Evolutionary conservation across 1,140 invertebrate genomes (phyloP).

Genomic region (Bombus polaris): DNA sequence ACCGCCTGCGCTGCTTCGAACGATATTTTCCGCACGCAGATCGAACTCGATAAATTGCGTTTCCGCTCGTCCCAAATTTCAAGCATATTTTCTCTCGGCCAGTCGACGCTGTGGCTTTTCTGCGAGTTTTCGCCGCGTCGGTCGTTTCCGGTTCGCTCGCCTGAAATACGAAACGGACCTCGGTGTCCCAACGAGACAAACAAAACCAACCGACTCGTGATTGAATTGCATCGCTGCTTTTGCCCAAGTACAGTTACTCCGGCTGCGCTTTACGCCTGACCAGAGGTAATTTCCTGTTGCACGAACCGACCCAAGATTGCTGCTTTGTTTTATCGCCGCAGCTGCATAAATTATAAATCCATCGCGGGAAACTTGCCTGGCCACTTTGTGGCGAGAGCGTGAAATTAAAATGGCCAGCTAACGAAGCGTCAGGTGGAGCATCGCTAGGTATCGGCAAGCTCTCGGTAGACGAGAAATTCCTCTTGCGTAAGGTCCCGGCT

Average conservation of each 20-base stretch:
- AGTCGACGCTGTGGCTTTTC: neutral
- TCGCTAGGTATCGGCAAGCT: too few relatives aligned
- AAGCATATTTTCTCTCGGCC: neutral
- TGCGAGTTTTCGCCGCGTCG: neutral
- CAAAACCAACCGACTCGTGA: neutral
- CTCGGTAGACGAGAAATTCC: too few relatives aligned
- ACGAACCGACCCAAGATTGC: neutral
- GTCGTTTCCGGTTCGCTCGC: neutral
- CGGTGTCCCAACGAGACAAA: neutral
- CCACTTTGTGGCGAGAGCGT: too few relatives aligned
- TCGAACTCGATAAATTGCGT: neutral
- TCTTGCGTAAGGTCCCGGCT: too few relatives aligned
- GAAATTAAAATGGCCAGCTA: neutral
- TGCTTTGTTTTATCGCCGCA: too few relatives aligned
- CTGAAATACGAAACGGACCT: neutral
- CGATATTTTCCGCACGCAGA: neutral
- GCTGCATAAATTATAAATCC: neutral
- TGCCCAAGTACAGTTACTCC: neutral
- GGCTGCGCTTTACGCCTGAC: neutral
- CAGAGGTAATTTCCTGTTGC: neutral
- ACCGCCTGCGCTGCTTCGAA: neutral
- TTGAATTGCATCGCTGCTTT: neutral
- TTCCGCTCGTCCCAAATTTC: neutral
- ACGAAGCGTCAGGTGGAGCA: neutral
- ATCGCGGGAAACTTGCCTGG: neutral